Evolutionary conservation across 2,797 vertebrate genomes (phyloP), one percentile per base, ranked within the genome.

Genomic region (Leptoclinus maculatus): DNA sequence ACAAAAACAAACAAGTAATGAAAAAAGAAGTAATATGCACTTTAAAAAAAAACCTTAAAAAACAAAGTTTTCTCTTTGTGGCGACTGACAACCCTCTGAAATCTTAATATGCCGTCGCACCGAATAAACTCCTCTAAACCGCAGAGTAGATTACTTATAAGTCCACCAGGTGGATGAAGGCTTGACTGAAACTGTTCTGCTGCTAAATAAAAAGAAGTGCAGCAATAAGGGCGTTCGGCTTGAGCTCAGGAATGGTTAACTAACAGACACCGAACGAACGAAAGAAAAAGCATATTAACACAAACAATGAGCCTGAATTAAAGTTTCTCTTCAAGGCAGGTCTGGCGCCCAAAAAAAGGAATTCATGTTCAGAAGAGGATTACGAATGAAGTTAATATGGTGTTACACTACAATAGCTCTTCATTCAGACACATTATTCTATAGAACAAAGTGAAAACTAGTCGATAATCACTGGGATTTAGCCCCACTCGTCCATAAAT

Each of bases 171-270:
- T 62, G 83, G 70, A 76, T 83, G 57, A 64, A 86, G 87, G 90
- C 88, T 82, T 29, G 80, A 83, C 79, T 89, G 70, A 76, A 79
- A 76, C 53, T 45, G 75, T 70, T 67, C 76, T 23, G 83, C 79
- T 80, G 89, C 83, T 23, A 57, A 83, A 64, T 78, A 49, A 77
- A 70, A 25, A n/a, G 2, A 12, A 74, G 60, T 43, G 86, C 86
- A 86, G 88, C 87, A 58, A 71, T 91, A 91, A 92, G 86, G 89
- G 90, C 88, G 59, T 83, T 76, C 76, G 84, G 87, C 86, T 87
- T 78, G 76, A 93, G 90, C 85, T 87, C 76, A 89, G 88, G 91
- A 90, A 91, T 90, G 88, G 49, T 91, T 80, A 70, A 83, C 67
- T 16, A 63, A 80, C 75, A 78, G 72, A 85, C 70, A 45, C 68